Evolutionary conservation across 2,888 invertebrate genomes (phyloP).

Genomic region (Macrosoma leucophasiata): DNA sequence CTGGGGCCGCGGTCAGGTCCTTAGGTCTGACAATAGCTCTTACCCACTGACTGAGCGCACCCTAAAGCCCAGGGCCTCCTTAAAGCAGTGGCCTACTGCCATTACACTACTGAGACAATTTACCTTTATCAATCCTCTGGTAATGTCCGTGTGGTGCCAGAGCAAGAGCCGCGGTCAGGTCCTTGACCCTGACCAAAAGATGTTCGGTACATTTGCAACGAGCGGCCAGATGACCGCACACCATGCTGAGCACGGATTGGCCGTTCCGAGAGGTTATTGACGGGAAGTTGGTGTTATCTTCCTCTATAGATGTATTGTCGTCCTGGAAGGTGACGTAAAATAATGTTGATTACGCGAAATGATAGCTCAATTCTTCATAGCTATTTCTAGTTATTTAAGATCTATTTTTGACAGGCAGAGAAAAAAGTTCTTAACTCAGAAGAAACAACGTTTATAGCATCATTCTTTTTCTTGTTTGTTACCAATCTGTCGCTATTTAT

Average conservation of each 20-base stretch:
- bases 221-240: constrained; percentile 38
- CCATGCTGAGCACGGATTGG: constrained; percentile 35
- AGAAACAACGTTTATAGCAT: no score
- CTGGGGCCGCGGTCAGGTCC: constrained; percentile 36
- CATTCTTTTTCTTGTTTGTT: no score
- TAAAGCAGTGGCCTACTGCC: no score
- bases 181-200: constrained; percentile 39
- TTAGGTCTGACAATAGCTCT: constrained; percentile 37
- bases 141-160: constrained; percentile 27
- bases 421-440: no score
- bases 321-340: constrained; percentile 39
- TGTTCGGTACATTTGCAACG: constrained; percentile 38
- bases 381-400: no score
- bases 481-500: no score
- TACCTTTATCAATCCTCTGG: constrained; percentile 48
- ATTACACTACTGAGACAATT: neutral
- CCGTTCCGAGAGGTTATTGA: constrained; percentile 42
- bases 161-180: constrained; percentile 33
- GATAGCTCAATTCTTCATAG: no score
- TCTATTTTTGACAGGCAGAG: no score
- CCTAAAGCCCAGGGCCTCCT: no score
- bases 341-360: no score
- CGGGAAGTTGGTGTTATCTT: constrained; percentile 38
- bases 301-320: constrained; percentile 41
- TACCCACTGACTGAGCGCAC: no score